Base-by-base conservation (phyloP, 1,140 invertebrate genomes). In the Dendrolimus punctatus region DNA sequence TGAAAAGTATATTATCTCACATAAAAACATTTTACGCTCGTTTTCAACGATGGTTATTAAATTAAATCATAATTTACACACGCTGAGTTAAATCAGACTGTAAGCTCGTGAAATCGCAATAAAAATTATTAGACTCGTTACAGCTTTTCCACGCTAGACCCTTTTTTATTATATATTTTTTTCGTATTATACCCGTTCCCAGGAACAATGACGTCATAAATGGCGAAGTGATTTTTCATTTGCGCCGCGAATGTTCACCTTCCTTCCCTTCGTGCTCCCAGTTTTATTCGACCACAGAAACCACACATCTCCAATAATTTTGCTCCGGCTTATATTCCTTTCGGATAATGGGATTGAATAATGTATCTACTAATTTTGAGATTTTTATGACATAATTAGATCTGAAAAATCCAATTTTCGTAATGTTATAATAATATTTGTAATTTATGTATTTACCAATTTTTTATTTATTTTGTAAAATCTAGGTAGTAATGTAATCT, bases 61-160 rank as follows among this genome's bases (percentile, higher is more conserved):
- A 85, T 82, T 82, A 82, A 80, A 78, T 81, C 71, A 81, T 80
- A 82, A 85, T 85, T 85, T 83, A 81, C 74, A 76, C 73, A 73
- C 71, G 68, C 68, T 64, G 66, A 73, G 70, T 82, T 71, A 77
- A 79, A 85, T 83, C 78, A 67, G 66, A 74, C 67, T 76, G 73
- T 62, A 64, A 71, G 69, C 71, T 75, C 73, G 77, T 82, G 75
- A 80, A 80, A 77, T 68, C 65, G 73, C 66, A 80, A 80, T 81
- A 79, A 80, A 83, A 80, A 74, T 80, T 72, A 79, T 80, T 73
- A 79, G 66, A 69, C 62, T 67, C 60, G 57, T 62, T 73, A 66
- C 65, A 62, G 64, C 66, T 69, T 76, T 72, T 53, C 60, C 65
- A 47, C 55, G 53, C 53, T 63, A 63, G 60, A 68, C 57, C 63